Base-by-base conservation (phyloP, 2,113 vertebrate species). In the Trinectes maculatus region DNA sequence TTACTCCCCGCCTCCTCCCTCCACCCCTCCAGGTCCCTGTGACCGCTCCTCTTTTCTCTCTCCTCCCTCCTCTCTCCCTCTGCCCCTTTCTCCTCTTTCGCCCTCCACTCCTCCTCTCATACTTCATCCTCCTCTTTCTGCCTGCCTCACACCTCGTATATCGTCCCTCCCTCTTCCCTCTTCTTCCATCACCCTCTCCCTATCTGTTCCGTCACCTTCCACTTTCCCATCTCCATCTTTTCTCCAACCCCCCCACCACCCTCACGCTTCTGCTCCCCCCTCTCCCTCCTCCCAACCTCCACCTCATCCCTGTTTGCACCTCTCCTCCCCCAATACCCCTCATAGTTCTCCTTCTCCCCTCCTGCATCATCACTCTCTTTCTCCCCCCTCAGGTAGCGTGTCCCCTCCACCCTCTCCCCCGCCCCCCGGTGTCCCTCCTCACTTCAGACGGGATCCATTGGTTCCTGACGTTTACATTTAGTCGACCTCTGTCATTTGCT, bases 401-500 rank as follows among this genome's bases (percentile, higher is more conserved):
- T 77, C 77, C 24, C 79, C 88, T 46, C 78, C 80, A 0, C 33
- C 79, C 10, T 83, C 85, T 42, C 79, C 82, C 43, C 71, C 68
- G 39, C 89, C 80, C 28, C 75, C 80, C 12, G 77, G 79, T 53
- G 37, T 89, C 58, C 86, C 87, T 18, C 13, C 44, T 19, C 25
- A 85, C 81, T 87, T 89, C 74, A 80, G 68, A 6, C 82, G 64
- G 9, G 88, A 91, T 52, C 74, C 0, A 12, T 87, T 85, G 4
- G 84, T 90, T 48, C 82, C 89, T 25, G 87, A 91, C 25, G 1
- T 90, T 49, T 88, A 92, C 62, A 88, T 90, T 58, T 91, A 90
- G n/a, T n/a, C n/a, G 68, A 44, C 4, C 11, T 19, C 22, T 3
- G 3, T 43, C 19, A n/a, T 22, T 66, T 22, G 18, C 37, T 75